A percentile compares a stretch with the other conserved stretches of the same genome.
phyloP scores from a whole-genome alignment of 2,113 vertebrate species.

The Probosciger aterrimus region DNA sequence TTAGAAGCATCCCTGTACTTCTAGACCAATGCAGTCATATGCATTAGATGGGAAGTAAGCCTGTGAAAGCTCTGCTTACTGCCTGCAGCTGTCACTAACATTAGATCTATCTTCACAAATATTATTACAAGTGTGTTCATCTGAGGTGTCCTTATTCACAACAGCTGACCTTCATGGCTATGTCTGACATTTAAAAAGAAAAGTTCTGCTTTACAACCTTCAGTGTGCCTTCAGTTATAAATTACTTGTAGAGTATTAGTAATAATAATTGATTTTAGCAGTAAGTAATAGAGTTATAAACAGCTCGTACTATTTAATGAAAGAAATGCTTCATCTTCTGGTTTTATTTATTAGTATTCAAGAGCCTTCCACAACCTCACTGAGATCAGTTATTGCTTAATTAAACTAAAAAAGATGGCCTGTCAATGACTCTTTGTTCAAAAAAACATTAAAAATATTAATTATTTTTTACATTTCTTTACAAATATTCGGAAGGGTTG shows the following conservation, averaged over 20 bases:
- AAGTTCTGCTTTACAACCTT: constrained; percentile 67
- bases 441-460: constrained; percentile 17
- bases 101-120: constrained; percentile 63
- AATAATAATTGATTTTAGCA: constrained; percentile 78
- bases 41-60: background rate
- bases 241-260: constrained; percentile 68
- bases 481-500: constrained; percentile 1
- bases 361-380: constrained; percentile 54
- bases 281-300: constrained; percentile 79
- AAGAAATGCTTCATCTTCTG: constrained; percentile 64
- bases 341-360: constrained; percentile 75
- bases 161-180: constrained; percentile 52
- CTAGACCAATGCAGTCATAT: background rate
- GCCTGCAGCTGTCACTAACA: constrained; percentile 42
- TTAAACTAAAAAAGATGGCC: constrained; percentile 71
- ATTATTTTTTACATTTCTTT: constrained; percentile 43
- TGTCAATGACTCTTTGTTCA: constrained; percentile 64
- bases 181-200: constrained; percentile 64
- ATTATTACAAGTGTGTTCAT: constrained; percentile 56
- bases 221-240: constrained; percentile 65
- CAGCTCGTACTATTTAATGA: constrained; percentile 71
- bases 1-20: background rate
- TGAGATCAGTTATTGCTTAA: constrained; percentile 69
- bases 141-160: constrained; percentile 57
- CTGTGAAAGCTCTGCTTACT: background rate